These are phyloP conservation scores for Rhimphoctona megacephalus DNA, from an alignment of 2,888 invertebrate species.

Conservation along the genomic window DNA sequence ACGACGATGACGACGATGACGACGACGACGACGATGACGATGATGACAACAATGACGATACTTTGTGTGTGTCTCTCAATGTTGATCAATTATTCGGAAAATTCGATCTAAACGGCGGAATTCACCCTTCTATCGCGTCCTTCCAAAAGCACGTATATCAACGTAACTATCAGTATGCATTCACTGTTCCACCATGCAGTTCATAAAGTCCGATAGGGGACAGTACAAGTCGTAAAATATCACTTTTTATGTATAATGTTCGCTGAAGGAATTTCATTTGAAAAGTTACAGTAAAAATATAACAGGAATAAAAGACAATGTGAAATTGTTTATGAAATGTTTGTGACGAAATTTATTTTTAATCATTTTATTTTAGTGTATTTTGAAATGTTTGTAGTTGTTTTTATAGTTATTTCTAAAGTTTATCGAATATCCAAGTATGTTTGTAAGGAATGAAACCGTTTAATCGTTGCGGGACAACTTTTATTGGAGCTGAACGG, in stretches of 20 bases:
- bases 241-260: not conserved
- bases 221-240: not conserved
- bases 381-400: too few species aligned
- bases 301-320: too few species aligned
- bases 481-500: too few species aligned
- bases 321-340: too few species aligned
- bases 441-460: too few species aligned
- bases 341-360: too few species aligned
- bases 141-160: not conserved
- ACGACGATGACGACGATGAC: slow-evolving; percentile 32
- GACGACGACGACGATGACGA: slow-evolving; percentile 27
- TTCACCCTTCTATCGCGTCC: slow-evolving; percentile 33
- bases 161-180: slow-evolving; percentile 22
- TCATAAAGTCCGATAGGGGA: not conserved
- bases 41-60: too few species aligned
- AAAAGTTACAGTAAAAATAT: not conserved
- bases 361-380: too few species aligned
- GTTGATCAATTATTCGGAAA: slow-evolving; percentile 61
- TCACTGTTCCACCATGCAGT: not conserved
- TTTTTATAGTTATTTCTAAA: too few species aligned
- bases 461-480: too few species aligned
- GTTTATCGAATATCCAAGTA: too few species aligned
- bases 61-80: slow-evolving; percentile 11
- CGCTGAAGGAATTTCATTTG: not conserved
- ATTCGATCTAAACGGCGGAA: slow-evolving; percentile 55